These are phyloP conservation scores for Bradynema listronoti DNA, from an alignment of 1,140 invertebrate genomes.

Conservation along the genomic window DNA sequence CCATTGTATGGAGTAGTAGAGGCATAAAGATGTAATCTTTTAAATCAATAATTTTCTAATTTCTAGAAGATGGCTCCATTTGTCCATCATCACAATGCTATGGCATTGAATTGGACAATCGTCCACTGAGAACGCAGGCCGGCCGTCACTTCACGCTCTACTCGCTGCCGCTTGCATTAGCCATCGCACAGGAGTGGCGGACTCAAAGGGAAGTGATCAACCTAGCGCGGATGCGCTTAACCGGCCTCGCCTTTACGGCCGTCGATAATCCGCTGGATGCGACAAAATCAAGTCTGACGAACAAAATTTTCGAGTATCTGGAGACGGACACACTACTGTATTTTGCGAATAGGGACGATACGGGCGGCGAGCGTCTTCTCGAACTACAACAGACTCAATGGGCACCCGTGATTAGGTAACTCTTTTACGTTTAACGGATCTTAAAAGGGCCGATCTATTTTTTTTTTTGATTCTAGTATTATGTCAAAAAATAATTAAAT, in stretches of 20 bases:
- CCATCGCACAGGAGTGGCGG: conserved; percentile 83
- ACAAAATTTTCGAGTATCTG: conserved; percentile 73
- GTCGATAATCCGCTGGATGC: conserved; percentile 81
- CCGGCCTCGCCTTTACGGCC: conserved; percentile 77
- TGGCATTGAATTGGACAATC: conserved; percentile 3
- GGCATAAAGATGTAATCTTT: too few species aligned
- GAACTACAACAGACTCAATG: conserved; percentile 73
- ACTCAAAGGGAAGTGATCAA: conserved; percentile 73
- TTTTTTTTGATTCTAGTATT: too few species aligned
- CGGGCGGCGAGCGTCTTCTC: conserved; percentile 69
- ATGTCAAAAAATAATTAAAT: too few species aligned
- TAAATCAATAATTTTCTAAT: too few species aligned
- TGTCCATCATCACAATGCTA: too few species aligned
- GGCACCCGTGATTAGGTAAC: conserved; percentile 78
- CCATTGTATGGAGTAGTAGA: too few species aligned
- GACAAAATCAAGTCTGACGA: conserved; percentile 65
- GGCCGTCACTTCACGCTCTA: conserved; percentile 11
- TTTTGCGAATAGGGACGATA: conserved; percentile 69
- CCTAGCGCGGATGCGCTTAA: conserved; percentile 66
- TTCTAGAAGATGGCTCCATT: too few species aligned
- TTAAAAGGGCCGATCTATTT: too few species aligned
- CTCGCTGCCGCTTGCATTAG: conserved; percentile 79
- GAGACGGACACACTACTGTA: conserved; percentile 74
- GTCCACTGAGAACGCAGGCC: conserved; percentile 6
- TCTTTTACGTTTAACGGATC: too few species aligned